Evolutionary conservation across 2,888 invertebrate species (phyloP), one percentile per base, ranked within the genome.

Genomic region (Scaptomyza caliginosa): DNA sequence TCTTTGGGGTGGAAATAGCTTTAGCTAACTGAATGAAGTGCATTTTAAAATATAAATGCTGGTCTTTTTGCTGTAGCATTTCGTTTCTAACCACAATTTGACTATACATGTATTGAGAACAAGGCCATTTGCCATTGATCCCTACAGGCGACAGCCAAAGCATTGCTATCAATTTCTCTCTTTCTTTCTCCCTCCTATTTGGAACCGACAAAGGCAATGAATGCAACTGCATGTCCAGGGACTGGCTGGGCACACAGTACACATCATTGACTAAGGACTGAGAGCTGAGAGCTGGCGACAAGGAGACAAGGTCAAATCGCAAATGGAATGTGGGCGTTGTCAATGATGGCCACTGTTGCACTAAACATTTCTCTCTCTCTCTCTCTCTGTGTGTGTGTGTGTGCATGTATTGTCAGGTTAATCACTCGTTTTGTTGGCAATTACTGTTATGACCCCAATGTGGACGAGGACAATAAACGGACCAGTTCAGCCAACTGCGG

Each of bases 391-490:
- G 17, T 19, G 28, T 30, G 46, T 19, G n/a, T 19, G 32, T 19
- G 28, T 45, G n/a, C 13, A 19, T 54, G 59, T 62, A 67, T 74
- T 87, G 80, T 83, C 73, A 86, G 74, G 74, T 83, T 68, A 73
- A 73, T 86, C 89, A 88, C 89, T 88, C 88, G 89, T 84, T 88
- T 88, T 86, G 79, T 79, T 79, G 75, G 68, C 86, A 87, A 87
- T 87, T 86, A 87, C 85, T 62, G 67, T 80, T 82, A 78, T 75
- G 56, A 50, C 63, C 50, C 42, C 55, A 48, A 56, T 40, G 36
- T 36, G 59, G 78, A 52, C 48, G 62, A 50, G 38, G 54, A 70
- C 74, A 79, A 72, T 58, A 84, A 77, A 65, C 30, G 30, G 59
- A 32, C 55, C 66, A 36, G 48, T 55, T 60, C 48, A 38, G 49